Conservation (phyloP, 2,797 vertebrate genomes). For the Esox masquinongy region DNA sequence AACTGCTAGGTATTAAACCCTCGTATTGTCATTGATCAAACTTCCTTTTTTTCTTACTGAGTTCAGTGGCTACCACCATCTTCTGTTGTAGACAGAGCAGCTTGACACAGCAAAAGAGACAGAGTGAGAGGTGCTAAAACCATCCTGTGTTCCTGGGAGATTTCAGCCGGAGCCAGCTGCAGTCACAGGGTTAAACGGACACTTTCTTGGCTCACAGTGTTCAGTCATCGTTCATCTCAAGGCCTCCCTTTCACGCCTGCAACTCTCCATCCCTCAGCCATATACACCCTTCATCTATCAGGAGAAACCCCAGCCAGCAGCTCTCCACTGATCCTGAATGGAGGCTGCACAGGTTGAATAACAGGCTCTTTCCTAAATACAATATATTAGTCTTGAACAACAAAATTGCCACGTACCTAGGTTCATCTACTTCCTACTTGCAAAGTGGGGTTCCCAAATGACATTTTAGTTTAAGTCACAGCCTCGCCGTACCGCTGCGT, state of each 20-base stretch:
- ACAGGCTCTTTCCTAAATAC: no score
- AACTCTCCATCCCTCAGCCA: background rate
- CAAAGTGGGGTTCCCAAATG: no score
- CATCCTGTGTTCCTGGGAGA: constrained; percentile 48
- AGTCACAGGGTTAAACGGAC: constrained; percentile 62
- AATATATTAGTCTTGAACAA: background rate
- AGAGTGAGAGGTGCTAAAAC: constrained; percentile 47
- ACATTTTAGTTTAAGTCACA: background rate
- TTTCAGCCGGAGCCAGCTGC: constrained; percentile 38
- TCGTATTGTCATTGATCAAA: background rate
- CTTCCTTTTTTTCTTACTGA: background rate
- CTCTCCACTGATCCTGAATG: constrained; percentile 18
- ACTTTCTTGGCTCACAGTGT: constrained; percentile 61
- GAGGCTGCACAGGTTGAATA: constrained; percentile 9
- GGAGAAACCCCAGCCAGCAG: constrained; percentile 30
- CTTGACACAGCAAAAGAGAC: constrained; percentile 44
- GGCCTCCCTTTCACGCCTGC: constrained; percentile 45
- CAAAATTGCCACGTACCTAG: background rate
- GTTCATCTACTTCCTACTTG: no score
- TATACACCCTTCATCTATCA: no score
- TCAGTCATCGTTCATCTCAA: constrained; percentile 63
- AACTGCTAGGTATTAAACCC: no score
- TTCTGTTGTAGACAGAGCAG: constrained; percentile 8
- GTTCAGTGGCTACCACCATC: background rate
- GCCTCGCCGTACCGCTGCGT: no score